Conservation (phyloP, 2,888 invertebrate genomes). For the Pomacea canaliculata region DNA sequence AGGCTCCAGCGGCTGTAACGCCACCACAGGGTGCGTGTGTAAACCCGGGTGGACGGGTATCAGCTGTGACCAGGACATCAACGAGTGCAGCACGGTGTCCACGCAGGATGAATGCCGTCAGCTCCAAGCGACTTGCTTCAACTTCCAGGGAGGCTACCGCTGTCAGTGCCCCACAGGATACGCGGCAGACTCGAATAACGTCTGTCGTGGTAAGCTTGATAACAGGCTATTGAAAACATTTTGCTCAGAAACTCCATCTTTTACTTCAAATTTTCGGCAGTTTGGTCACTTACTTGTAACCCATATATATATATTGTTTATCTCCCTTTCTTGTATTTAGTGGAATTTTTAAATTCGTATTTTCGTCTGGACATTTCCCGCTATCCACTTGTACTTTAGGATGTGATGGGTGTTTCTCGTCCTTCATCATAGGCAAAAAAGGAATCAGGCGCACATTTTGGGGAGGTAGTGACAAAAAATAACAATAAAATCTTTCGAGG, state of each 20-base stretch:
- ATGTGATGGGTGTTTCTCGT: no score
- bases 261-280: neutral
- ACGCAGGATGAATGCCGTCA: neutral
- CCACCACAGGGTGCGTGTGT: neutral
- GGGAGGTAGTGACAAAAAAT: no score
- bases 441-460: no score
- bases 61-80: neutral
- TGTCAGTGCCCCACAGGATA: slow-evolving; percentile 1
- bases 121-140: neutral
- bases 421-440: no score
- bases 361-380: no score
- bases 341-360: no score
- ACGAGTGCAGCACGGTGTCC: neutral
- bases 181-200: neutral
- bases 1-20: neutral
- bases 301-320: no score
- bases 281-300: neutral
- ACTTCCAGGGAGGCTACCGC: neutral
- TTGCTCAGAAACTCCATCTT: no score
- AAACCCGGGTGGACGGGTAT: neutral
- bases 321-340: no score
- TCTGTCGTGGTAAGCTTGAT: neutral
- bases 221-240: neutral
- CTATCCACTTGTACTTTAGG: no score
- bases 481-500: no score